A percentile compares a stretch with the other conserved stretches of the same genome.
These are phyloP conservation scores for Alaudala cheleensis DNA, from an alignment of 2,113 vertebrate species.

Conservation along the genomic window DNA sequence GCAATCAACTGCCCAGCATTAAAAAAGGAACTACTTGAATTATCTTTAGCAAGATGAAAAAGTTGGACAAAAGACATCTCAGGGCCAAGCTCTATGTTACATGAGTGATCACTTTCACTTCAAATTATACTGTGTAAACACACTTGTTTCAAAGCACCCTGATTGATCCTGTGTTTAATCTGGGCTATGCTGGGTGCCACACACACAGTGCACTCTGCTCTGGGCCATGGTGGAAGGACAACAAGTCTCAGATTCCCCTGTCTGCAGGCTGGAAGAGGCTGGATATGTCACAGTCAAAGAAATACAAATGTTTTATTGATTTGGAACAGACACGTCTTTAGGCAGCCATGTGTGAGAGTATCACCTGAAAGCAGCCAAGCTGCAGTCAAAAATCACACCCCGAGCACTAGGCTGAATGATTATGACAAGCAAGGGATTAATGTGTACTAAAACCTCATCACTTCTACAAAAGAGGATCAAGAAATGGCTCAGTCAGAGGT, in stretches of 20 bases:
- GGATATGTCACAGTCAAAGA: neutral
- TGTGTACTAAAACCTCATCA: neutral
- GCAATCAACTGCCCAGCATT: neutral
- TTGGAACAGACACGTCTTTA: neutral
- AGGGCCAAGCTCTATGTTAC: neutral
- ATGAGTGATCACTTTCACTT: neutral
- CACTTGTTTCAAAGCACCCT: neutral
- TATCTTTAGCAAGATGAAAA: constrained; percentile 19
- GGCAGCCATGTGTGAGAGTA: neutral
- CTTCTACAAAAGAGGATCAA: neutral
- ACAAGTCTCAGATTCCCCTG: neutral
- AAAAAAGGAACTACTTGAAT: neutral
- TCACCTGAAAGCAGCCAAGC: constrained; percentile 5
- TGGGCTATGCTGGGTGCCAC: neutral
- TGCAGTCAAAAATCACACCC: neutral
- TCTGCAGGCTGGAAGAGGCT: neutral
- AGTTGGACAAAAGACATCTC: neutral
- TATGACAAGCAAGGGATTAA: neutral
- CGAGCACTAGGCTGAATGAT: neutral
- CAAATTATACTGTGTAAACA: neutral
- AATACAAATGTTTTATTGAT: constrained; percentile 6
- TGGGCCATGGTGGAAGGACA: neutral
- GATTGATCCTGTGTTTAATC: neutral
- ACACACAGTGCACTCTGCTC: neutral
- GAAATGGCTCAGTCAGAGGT: neutral